Evolutionary conservation across 2,888 invertebrate species (phyloP).

Genomic region (Epistrophe eligans): DNA sequence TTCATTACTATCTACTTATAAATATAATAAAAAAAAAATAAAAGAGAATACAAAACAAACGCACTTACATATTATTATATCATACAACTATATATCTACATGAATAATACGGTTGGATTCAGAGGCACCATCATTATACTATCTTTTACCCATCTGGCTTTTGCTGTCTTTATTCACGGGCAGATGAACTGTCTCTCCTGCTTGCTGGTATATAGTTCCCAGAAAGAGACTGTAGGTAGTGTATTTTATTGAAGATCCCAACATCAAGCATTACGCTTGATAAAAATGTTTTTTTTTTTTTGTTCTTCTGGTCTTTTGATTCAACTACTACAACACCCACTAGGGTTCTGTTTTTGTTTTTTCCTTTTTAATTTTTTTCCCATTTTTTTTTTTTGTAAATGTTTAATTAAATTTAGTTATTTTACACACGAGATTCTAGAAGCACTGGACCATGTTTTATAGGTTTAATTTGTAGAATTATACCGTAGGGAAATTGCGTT

Average conservation of each 20-base stretch:
- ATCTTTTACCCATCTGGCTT: constrained; percentile 37
- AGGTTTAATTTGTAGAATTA: constrained; percentile 73
- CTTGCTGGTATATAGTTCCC: not conserved
- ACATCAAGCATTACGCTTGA: constrained; percentile 46
- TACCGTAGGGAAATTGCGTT: constrained; percentile 66
- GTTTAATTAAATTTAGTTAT: constrained; percentile 76
- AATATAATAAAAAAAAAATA: not conserved
- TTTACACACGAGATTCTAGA: constrained; percentile 68
- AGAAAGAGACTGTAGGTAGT: constrained; percentile 20
- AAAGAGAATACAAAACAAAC: not conserved
- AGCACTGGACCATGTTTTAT: constrained; percentile 69
- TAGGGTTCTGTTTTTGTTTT: constrained; percentile 3
- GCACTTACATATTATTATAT: no score
- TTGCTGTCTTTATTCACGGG: constrained; percentile 30
- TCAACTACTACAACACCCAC: constrained; percentile 35
- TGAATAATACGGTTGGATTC: no score
- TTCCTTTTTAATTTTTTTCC: not conserved
- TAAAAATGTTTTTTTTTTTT: constrained; percentile 55
- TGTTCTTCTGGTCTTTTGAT: not conserved
- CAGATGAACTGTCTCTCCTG: constrained; percentile 37
- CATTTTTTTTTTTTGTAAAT: constrained; percentile 38
- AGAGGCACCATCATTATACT: not conserved
- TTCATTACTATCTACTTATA: not conserved
- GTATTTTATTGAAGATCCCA: constrained; percentile 47
- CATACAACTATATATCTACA: not conserved